Conservation (phyloP, 1,140 invertebrate genomes). For the Psix sp. region DNA sequence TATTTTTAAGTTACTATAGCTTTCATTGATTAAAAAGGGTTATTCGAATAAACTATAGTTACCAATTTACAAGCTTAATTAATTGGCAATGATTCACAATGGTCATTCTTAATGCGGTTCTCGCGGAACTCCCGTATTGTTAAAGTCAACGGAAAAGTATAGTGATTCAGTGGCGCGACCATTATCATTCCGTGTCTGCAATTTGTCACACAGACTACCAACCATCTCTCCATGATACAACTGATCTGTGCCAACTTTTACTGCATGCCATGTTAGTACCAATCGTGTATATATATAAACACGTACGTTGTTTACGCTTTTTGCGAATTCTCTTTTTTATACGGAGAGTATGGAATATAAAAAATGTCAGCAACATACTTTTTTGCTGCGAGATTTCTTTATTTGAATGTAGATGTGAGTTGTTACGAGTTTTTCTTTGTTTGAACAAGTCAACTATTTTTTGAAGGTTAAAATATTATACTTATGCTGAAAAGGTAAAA, state of each 20-base stretch:
- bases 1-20: too few species aligned
- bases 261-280: slow-evolving; percentile 22
- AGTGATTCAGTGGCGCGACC: slow-evolving; percentile 53
- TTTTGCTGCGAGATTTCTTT: too few species aligned
- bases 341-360: too few species aligned
- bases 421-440: too few species aligned
- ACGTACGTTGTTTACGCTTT: too few species aligned
- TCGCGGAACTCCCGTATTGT: slow-evolving; percentile 52
- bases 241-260: slow-evolving; percentile 58
- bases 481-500: too few species aligned
- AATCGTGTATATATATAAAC: too few species aligned
- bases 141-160: slow-evolving; percentile 50
- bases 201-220: slow-evolving; percentile 60
- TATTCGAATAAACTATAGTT: slow-evolving; percentile 34
- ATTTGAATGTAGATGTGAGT: too few species aligned
- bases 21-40: not conserved
- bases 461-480: too few species aligned
- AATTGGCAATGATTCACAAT: slow-evolving; percentile 49
- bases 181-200: slow-evolving; percentile 61
- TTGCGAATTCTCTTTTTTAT: too few species aligned
- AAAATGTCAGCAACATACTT: too few species aligned
- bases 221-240: slow-evolving; percentile 47
- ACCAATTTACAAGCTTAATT: slow-evolving; percentile 42
- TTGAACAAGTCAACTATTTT: too few species aligned
- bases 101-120: slow-evolving; percentile 44